Conservation (phyloP, 2,888 invertebrate genomes). For the Pseudoips prasinana region DNA sequence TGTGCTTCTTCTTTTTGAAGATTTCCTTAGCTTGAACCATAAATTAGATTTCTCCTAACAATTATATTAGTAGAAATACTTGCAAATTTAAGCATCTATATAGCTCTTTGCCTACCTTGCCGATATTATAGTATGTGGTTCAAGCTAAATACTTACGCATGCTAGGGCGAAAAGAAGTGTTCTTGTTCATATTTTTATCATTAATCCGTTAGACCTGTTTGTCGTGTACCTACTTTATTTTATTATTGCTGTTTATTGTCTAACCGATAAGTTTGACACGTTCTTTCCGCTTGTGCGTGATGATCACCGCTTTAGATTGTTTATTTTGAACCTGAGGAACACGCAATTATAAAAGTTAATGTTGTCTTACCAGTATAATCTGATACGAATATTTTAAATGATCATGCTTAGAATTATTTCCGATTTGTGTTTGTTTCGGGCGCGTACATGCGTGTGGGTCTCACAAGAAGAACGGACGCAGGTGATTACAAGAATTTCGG, state of each 20-base stretch:
- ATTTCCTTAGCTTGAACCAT: slow-evolving; percentile 61
- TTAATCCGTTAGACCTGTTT: slow-evolving; percentile 59
- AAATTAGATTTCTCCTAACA: slow-evolving; percentile 24
- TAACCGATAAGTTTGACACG: slow-evolving; percentile 69
- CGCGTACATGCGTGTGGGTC: slow-evolving; percentile 62
- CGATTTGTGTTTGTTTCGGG: slow-evolving; percentile 44
- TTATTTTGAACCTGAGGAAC: slow-evolving; percentile 35
- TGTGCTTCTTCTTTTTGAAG: slow-evolving; percentile 45
- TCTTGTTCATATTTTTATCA: slow-evolving; percentile 41
- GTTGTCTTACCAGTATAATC: no score
- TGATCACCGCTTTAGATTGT: slow-evolving; percentile 76
- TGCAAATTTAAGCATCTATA: no score
- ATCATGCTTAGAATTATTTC: no score
- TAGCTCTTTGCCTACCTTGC: neutral
- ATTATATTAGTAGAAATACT: no score
- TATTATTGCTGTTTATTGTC: slow-evolving; percentile 65
- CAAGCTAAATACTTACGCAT: slow-evolving; percentile 63
- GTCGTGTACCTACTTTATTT: slow-evolving; percentile 66
- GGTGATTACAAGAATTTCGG: slow-evolving; percentile 20
- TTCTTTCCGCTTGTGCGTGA: slow-evolving; percentile 81
- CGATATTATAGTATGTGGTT: slow-evolving; percentile 50
- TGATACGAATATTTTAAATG: no score
- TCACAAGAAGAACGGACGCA: slow-evolving; percentile 39
- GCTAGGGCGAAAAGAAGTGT: slow-evolving; percentile 79
- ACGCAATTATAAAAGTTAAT: slow-evolving; percentile 15